Base-by-base conservation (phyloP, 1,140 invertebrate genomes). In the Drosophila sulfurigaster region DNA sequence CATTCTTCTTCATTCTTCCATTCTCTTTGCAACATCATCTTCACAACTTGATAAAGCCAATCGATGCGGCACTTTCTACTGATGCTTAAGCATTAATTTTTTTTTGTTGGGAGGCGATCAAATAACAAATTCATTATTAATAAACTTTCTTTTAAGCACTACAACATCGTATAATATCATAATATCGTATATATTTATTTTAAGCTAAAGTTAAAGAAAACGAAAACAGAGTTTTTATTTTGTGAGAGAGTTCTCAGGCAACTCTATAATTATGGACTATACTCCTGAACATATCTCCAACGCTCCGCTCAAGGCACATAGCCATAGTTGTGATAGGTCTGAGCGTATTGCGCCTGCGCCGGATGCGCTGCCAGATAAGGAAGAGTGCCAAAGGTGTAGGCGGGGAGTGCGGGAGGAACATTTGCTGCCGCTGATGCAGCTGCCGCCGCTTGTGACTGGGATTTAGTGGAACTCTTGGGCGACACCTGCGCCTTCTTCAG, bases 281-380 rank as follows among this genome's bases (percentile, higher is more conserved):
- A 52, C 16, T 13, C 20, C 20, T 4, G 20, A 25, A 25, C 3
- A 25, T 3, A 25, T 25, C 20, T 25, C 20, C 20, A 25, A 25
- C 20, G 20, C 20, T 25, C 20, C n/a, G 46, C 38, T 91, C 72
- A 92, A 41, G 91, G 91, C 69, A 92, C 91, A 41, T 92, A 92
- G 16, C 91, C 91, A 30, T 92, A 92, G 71, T 92, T 92, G 65
- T 92, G 91, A 68, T 92, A 92, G 28, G 86, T 72, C 28, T 92
- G 91, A 16, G 81, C 87, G 51, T 92, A 91, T 54, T 85, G 82
- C 43, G 85, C 75, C 30, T 77, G 75, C 5, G 75, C 85, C 1
- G 86, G 86, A 72, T 91, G 86, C 3, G 86, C 91, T 0, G 86
- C 75, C 62, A 91, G 52, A 56, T 92, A 92, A 46, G 90, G 91